Evolutionary conservation across 2,797 vertebrate genomes (phyloP).

Genomic region (Naso thynnoides): DNA sequence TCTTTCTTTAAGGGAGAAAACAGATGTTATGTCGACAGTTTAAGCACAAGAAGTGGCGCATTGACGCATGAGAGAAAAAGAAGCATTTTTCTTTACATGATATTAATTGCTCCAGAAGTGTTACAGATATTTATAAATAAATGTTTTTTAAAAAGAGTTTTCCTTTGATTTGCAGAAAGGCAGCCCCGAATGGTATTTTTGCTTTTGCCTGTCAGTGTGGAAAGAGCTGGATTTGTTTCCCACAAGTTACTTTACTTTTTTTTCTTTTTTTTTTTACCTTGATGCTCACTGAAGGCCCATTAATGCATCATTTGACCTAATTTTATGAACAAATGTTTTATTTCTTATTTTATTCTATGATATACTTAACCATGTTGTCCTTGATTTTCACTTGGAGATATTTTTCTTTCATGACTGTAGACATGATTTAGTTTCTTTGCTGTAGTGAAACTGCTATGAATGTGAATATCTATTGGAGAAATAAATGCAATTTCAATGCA

Average conservation of each 20-base stretch:
- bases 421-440: constrained; percentile 82
- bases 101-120: constrained; percentile 60
- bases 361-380: constrained; percentile 66
- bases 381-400: constrained; percentile 72
- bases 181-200: constrained; percentile 5
- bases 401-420: constrained; percentile 69
- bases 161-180: constrained; percentile 41
- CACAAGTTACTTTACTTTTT: constrained; percentile 21
- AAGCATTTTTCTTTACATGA: constrained; percentile 39
- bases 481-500: constrained; percentile 93
- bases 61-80: constrained; percentile 11
- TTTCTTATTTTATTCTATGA: constrained; percentile 42
- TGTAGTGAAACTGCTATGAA: constrained; percentile 88
- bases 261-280: constrained; percentile 24
- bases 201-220: constrained; percentile 6
- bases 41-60: constrained; percentile 38
- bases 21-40: constrained; percentile 15
- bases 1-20: constrained; percentile 11
- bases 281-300: constrained; percentile 35
- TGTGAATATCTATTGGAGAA: constrained; percentile 86
- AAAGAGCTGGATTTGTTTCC: constrained; percentile 45
- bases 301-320: constrained; percentile 57
- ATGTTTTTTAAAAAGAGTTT: constrained; percentile 53
- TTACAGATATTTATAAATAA: constrained; percentile 55
- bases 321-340: constrained; percentile 56